Conservation (phyloP, 2,888 invertebrate genomes). For the Magallana nippona region DNA sequence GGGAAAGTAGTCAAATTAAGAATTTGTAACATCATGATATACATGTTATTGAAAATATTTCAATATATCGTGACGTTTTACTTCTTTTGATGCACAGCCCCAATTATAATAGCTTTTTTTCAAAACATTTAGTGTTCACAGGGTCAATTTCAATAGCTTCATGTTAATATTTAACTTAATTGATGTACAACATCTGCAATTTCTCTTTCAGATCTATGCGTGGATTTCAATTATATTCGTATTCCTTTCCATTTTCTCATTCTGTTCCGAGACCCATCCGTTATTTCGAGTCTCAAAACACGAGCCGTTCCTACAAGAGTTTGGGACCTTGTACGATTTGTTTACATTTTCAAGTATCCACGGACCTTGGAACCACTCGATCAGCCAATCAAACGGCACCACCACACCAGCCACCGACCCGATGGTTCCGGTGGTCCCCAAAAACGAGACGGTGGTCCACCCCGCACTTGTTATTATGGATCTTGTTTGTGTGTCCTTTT, state of each 20-base stretch:
- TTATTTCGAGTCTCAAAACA: slow-evolving; percentile 60
- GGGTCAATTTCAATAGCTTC: too few relatives aligned
- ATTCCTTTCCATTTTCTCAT: slow-evolving; percentile 75
- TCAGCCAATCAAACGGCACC: slow-evolving; percentile 13
- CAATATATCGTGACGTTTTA: too few relatives aligned
- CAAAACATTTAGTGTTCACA: too few relatives aligned
- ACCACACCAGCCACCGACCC: slow-evolving; percentile 21
- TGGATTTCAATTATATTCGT: slow-evolving; percentile 76
- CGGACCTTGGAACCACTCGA: slow-evolving; percentile 8
- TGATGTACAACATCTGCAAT: neutral
- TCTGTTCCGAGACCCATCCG: slow-evolving; percentile 76
- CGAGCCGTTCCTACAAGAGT: slow-evolving; percentile 45
- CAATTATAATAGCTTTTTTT: too few relatives aligned
- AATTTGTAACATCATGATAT: too few relatives aligned
- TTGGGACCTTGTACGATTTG: slow-evolving; percentile 52
- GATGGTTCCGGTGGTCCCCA: neutral
- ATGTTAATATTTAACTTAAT: too few relatives aligned
- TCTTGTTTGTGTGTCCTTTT: slow-evolving; percentile 73
- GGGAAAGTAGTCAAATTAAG: too few relatives aligned
- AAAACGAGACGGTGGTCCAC: slow-evolving; percentile 62
- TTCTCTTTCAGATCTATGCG: slow-evolving; percentile 70
- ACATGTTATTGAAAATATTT: too few relatives aligned
- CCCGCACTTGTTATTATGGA: slow-evolving; percentile 74
- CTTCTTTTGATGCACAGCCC: too few relatives aligned
- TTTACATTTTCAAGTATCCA: slow-evolving; percentile 51